Conservation (phyloP, 2,113 vertebrate species). For the Apeltes quadracus region DNA sequence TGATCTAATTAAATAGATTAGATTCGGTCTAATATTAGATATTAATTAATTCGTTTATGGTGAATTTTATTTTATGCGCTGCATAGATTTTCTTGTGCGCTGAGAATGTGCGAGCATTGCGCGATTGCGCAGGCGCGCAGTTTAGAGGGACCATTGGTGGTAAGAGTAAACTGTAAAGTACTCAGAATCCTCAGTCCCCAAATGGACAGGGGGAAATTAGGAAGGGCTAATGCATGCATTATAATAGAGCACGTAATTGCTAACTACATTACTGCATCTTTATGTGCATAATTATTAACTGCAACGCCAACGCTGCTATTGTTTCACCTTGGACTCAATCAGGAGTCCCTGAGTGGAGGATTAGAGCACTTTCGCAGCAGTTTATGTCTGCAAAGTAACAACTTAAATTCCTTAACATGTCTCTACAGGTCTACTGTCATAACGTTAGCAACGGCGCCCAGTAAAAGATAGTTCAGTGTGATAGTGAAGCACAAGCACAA, state of each 20-base stretch:
- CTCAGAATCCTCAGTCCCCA: not conserved
- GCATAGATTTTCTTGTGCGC: no score
- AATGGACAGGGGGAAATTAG: not conserved
- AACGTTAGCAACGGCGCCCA: not conserved
- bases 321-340: not conserved
- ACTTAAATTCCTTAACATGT: not conserved
- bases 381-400: not conserved
- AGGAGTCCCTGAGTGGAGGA: not conserved
- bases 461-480: not conserved
- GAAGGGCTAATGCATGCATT: not conserved
- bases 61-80: no score
- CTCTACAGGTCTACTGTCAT: not conserved
- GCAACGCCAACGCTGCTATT: not conserved
- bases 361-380: not conserved
- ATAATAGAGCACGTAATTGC: no score
- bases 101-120: no score
- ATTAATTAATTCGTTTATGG: no score
- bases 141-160: no score
- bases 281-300: not conserved
- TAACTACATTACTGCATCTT: no score
- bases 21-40: no score
- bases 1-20: no score
- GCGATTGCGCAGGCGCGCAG: no score
- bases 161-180: conserved; percentile 4
- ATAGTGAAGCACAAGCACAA: not conserved